These are phyloP conservation scores for Cyclophora albipunctata DNA, from an alignment of 2,888 invertebrate species.

Conservation along the genomic window DNA sequence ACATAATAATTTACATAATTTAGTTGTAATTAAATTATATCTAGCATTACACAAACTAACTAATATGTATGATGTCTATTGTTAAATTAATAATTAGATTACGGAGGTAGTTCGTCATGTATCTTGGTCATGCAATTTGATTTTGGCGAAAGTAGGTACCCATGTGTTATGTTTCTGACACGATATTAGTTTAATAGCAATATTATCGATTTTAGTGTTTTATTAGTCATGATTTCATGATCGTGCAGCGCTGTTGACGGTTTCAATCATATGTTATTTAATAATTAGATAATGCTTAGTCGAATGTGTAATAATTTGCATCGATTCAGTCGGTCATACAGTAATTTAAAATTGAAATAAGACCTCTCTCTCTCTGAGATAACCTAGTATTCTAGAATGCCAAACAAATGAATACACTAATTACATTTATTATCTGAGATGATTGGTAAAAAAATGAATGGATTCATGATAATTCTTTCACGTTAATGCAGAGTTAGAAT, in stretches of 20 bases:
- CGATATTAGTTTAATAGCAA: background rate
- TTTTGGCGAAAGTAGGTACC: background rate
- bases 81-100: conserved; percentile 7
- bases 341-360: no score
- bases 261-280: background rate
- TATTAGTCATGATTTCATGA: background rate
- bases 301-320: no score
- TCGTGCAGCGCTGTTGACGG: background rate
- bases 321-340: no score
- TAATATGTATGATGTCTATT: conserved; percentile 17
- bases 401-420: no score
- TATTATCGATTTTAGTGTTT: background rate
- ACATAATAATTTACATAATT: conserved; percentile 24
- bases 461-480: no score
- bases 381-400: no score
- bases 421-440: no score
- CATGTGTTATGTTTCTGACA: no score
- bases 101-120: background rate
- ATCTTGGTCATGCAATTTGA: conserved; percentile 1
- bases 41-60: conserved; percentile 12
- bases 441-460: no score
- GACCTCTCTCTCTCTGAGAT: no score
- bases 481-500: no score
- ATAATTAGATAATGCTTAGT: no score
- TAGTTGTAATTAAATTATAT: conserved; percentile 8